phyloP scores from a whole-genome alignment of 2,797 vertebrate species.

The Pampus argenteus region DNA sequence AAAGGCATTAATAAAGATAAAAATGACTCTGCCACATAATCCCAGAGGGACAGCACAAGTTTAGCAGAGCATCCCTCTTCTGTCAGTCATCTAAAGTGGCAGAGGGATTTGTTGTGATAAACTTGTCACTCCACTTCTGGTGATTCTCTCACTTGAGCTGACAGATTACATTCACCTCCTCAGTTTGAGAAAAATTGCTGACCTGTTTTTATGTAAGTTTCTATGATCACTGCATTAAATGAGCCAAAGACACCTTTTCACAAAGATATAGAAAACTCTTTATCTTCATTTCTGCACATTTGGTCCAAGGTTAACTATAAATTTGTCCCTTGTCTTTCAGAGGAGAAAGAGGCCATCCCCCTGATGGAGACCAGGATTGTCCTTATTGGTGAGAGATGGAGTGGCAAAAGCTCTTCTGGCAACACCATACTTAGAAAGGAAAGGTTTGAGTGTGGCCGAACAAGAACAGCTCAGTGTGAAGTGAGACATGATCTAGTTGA shows the following conservation, averaged over 20 bases:
- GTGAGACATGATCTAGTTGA: conserved; percentile 35
- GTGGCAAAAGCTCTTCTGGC: conserved; percentile 63
- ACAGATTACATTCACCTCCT: conserved; percentile 1
- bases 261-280: background rate
- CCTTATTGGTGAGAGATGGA: conserved; percentile 60
- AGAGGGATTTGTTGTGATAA: conserved; percentile 21
- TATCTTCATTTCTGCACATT: conserved; percentile 2
- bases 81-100: conserved; percentile 46
- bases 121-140: conserved; percentile 6
- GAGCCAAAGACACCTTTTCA: background rate
- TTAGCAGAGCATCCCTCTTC: background rate
- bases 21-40: conserved; percentile 45
- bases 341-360: background rate
- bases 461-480: conserved; percentile 54
- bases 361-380: conserved; percentile 39
- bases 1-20: conserved; percentile 32
- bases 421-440: conserved; percentile 62
- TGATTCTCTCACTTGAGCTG: background rate
- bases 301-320: background rate
- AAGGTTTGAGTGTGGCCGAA: conserved; percentile 56
- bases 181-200: background rate
- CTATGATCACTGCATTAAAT: conserved; percentile 1
- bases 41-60: background rate
- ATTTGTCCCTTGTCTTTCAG: conserved; percentile 32
- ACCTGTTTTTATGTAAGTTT: background rate